Evolutionary conservation across 2,797 vertebrate species (phyloP), one percentile per base, ranked within the genome.

Genomic region (Parotocinclus haroldoi): DNA sequence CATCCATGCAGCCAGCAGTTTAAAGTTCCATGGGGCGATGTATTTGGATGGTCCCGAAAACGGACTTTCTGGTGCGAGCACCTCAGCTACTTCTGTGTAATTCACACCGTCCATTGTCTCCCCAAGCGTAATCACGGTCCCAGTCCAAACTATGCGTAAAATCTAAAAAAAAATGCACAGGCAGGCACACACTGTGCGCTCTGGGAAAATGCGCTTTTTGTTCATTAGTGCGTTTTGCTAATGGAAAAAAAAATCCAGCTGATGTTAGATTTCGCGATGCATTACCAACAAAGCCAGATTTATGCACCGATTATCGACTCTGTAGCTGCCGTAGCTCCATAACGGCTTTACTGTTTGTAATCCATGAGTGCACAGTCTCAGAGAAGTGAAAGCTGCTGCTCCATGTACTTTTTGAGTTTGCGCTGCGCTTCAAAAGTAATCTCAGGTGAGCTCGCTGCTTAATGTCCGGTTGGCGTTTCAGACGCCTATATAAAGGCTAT

Each of bases 1-100:
- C 94, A 96, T 95, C 16, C 92, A 76, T 11, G 86, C 86, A 7
- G 94, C 90, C 82, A 96, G 75, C 11, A 95, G 65, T 16, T 86
- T 90, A 81, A 93, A 96, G 83, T 92, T 92, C 94, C 94, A 95
- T 7, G 88, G 90, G 59, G 89, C 89, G 64, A 96, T 82, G 81
- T 81, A 81, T 48, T 45, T 75, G 74, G 89, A 45, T 36, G 93
- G 93, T 69, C 18, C 84, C 1, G 0, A 78, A 71, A 95, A 96
- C 0, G 91, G 91, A 59, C 94, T 90, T 46, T 87, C 79, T 0
- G 19, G 42, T 3, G 63, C 9, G 53, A 72, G 1, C 27, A 74
- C 68, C 9, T 85, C 79, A 3, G 77, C 68, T 38, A 79, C 0
- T 83, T 87, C 81, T 4, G 84, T 83, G 83, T 75, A 76, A 54